Evolutionary conservation across 2,888 invertebrate species (phyloP).

Genomic region (Sympetrum striolatum): DNA sequence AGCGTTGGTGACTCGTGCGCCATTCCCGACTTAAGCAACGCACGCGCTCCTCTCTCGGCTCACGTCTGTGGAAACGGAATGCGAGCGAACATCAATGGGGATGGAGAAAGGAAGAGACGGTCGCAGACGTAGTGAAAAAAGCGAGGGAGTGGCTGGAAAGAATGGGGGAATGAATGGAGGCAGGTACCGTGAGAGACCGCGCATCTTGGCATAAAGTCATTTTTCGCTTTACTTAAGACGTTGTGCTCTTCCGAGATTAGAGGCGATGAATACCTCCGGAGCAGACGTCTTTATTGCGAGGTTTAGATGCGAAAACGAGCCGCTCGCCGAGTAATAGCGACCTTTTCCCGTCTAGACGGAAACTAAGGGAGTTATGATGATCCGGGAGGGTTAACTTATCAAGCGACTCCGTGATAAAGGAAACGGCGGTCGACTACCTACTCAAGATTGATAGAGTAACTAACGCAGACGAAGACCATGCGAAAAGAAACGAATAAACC

Average conservation of each 20-base stretch:
- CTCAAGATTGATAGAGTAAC: neutral
- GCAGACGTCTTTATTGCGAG: neutral
- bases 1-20: neutral
- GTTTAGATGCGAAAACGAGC: neutral
- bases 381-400: neutral
- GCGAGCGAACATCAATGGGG: neutral
- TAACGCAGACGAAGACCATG: neutral
- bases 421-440: neutral
- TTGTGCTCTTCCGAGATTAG: neutral
- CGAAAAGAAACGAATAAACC: neutral
- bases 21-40: neutral
- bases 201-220: neutral
- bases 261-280: neutral
- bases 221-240: neutral
- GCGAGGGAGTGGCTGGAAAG: neutral
- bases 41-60: slow-evolving; percentile 18
- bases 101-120: neutral
- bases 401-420: neutral
- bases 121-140: neutral
- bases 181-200: neutral
- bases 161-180: neutral
- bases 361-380: neutral
- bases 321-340: neutral
- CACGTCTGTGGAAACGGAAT: neutral
- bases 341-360: neutral